Conservation (phyloP, 2,797 vertebrate genomes). For the Liasis olivaceus region DNA sequence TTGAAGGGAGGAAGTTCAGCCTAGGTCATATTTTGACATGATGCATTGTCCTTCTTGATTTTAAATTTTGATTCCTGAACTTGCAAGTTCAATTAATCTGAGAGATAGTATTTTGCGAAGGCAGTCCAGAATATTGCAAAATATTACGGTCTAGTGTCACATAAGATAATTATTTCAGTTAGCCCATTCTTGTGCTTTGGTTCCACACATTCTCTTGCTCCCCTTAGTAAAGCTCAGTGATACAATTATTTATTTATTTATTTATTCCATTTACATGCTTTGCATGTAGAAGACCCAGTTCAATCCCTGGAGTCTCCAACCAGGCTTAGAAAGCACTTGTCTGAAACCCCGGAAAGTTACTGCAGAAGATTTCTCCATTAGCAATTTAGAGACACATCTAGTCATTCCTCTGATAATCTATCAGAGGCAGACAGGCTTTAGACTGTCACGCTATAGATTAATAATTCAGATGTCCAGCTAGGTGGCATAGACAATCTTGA, state of each 20-base stretch:
- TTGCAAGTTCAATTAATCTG: not conserved
- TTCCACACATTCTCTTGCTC: not conserved
- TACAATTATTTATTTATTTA: not conserved
- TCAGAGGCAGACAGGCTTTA: not conserved
- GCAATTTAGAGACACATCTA: not conserved
- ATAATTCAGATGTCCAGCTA: not conserved
- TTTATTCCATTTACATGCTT: not conserved
- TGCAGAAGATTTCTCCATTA: not conserved
- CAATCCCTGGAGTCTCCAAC: not conserved
- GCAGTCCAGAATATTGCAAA: not conserved
- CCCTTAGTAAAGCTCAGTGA: not conserved
- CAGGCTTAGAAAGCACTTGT: not conserved
- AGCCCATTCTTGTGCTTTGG: not conserved
- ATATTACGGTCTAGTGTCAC: not conserved
- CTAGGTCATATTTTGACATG: not conserved
- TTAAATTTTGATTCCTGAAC: not conserved
- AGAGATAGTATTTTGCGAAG: not conserved
- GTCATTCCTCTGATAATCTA: not conserved
- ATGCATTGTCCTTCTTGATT: not conserved
- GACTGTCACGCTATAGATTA: not conserved
- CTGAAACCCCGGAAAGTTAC: not conserved
- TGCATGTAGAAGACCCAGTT: not conserved
- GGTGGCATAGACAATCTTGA: not conserved
- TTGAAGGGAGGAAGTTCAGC: not conserved
- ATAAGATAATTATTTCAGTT: not conserved